Base-by-base conservation (phyloP, 2,113 vertebrate genomes). In the Hylia prasina region DNA sequence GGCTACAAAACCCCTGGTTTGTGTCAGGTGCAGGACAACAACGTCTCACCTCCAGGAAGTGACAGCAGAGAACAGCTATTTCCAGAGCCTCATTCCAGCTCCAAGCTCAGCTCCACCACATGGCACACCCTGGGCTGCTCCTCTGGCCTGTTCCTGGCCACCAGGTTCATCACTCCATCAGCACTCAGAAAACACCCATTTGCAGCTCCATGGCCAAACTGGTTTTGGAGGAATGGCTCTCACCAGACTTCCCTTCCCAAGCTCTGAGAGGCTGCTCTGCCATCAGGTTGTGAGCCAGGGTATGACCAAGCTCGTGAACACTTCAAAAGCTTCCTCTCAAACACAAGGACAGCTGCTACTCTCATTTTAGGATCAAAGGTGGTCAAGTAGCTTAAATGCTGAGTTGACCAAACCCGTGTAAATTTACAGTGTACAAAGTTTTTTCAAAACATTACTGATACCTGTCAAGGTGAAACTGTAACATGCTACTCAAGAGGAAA, bases 311-410 rank as follows among this genome's bases (percentile, higher is more conserved):
- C 61, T 25, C 35, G 44, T 44, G 84, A 94, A 64, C 91, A 71
- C 72, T 94, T 79, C 82, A 68, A 65, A 90, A 87, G 77, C 60
- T 87, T 71, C 83, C 83, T 72, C 44, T 22, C 57, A 64, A 94
- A 82, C 56, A n/a, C 56, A 8, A n/a, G 69, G 60, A 61, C 76
- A 82, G 89, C 94, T 95, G 89, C 87, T 92, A 18, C 48, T 84
- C 73, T 18, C 93, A 60, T 68, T 84, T 44, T 6, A 60, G 56
- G 44, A 91, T 68, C 87, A 84, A 87, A 89, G 73, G 64, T 92
- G 86, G 51, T 48, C 69, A 81, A 81, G 48, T 1, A 87, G 57
- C 48, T 95, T 12, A 51, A 89, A 84, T 2, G 23, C 2, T 35
- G 63, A 77, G 42, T 42, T 92, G 89, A 82, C 83, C 93, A 58